A percentile compares a stretch with the other conserved stretches of the same genome.
Conservation (phyloP, 2,113 vertebrate species). For the Spizaetus ornatus region DNA sequence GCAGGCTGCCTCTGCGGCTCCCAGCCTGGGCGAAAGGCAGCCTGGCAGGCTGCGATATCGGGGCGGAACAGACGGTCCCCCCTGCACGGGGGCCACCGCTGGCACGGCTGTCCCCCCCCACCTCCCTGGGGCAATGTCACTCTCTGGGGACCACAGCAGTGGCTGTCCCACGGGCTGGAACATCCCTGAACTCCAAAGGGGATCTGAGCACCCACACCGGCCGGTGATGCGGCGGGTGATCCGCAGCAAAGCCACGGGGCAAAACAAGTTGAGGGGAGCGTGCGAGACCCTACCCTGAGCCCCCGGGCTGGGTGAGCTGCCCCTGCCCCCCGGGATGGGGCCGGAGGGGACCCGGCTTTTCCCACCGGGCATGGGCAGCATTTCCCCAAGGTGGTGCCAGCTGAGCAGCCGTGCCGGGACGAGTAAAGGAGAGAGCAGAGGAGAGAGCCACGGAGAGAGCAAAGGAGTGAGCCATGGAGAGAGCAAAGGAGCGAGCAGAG, state of each 20-base stretch:
- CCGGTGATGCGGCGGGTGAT: neutral
- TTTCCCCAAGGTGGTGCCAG: neutral
- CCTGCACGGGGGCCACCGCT: neutral
- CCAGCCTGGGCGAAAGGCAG: neutral
- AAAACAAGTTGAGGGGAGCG: fast-evolving
- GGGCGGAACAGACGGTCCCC: neutral
- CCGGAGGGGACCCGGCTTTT: fast-evolving
- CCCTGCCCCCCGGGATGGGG: neutral
- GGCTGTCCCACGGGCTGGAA: neutral
- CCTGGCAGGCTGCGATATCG: neutral
- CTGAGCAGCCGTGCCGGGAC: fast-evolving
- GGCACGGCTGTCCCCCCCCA: neutral
- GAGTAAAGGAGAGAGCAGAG: neutral
- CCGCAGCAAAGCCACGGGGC: neutral
- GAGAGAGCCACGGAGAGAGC: neutral
- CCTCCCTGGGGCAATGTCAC: neutral
- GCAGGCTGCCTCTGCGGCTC: neutral
- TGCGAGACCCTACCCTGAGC: neutral
- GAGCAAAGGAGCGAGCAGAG: too few species aligned
- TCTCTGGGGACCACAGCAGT: neutral
- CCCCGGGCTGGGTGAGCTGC: neutral
- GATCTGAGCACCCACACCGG: fast-evolving
- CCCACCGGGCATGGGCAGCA: fast-evolving
- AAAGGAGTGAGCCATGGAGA: neutral
- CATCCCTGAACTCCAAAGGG: neutral